Evolutionary conservation across 2,888 invertebrate genomes (phyloP).

Genomic region (Sipha maydis): DNA sequence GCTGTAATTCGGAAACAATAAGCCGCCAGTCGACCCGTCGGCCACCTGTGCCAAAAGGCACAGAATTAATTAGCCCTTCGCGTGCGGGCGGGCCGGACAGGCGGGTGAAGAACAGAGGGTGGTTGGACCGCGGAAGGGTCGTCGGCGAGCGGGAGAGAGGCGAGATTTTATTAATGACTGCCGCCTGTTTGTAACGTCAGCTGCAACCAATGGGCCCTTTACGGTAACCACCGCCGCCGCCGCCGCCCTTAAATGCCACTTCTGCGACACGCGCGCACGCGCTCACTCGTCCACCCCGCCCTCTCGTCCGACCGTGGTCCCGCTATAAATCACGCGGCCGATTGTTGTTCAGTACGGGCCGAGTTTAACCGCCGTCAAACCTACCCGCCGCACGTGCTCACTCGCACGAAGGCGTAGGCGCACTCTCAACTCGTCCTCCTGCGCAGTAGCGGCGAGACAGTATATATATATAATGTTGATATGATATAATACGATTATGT

Average conservation of each 20-base stretch:
- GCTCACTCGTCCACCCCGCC: not conserved
- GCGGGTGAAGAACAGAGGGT: not conserved
- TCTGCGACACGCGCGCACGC: slow-evolving; percentile 45
- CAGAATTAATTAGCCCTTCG: slow-evolving; percentile 46
- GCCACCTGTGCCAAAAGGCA: slow-evolving; percentile 58
- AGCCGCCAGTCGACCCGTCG: slow-evolving; percentile 41
- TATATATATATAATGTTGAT: not conserved
- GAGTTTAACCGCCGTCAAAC: not conserved
- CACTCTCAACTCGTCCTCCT: not conserved
- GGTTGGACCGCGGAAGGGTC: too few species aligned
- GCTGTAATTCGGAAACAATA: slow-evolving; percentile 37
- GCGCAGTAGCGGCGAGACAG: not conserved
- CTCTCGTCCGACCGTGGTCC: not conserved
- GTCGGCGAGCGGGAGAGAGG: not conserved
- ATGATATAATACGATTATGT: too few species aligned
- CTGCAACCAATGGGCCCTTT: slow-evolving; percentile 61
- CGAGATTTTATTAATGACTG: slow-evolving; percentile 59
- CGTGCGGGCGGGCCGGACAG: not conserved
- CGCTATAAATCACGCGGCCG: slow-evolving; percentile 58
- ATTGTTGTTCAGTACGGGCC: slow-evolving; percentile 42
- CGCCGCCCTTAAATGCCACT: slow-evolving; percentile 48
- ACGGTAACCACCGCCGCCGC: slow-evolving; percentile 60
- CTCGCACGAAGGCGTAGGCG: not conserved
- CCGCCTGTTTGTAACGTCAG: slow-evolving; percentile 61
- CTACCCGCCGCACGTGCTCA: not conserved